phyloP scores from a whole-genome alignment of 2,797 vertebrate genomes.

The Tympanoctomys barrerae region DNA sequence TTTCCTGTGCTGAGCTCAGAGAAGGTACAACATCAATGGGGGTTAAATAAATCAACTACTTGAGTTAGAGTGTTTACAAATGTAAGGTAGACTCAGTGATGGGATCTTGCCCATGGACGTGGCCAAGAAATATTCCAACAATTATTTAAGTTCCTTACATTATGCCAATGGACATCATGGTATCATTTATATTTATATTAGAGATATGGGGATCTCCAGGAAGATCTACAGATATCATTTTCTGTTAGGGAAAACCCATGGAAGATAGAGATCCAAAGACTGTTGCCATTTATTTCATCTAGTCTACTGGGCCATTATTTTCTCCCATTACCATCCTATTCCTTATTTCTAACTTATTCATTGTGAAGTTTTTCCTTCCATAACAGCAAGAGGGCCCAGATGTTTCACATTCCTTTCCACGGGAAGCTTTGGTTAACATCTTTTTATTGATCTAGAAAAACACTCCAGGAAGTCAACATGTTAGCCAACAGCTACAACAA shows the following conservation, averaged over 20 bases:
- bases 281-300: background rate
- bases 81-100: background rate
- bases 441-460: conserved; percentile 61
- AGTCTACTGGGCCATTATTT: background rate
- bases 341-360: background rate
- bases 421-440: conserved; percentile 50
- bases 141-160: background rate
- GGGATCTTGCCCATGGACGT: background rate
- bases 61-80: background rate
- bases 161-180: background rate
- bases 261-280: background rate
- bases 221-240: background rate
- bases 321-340: background rate
- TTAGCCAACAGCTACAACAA: background rate
- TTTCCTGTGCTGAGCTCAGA: background rate
- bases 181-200: background rate
- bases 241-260: background rate
- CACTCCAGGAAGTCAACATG: conserved; percentile 47
- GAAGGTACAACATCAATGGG: background rate
- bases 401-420: conserved; percentile 24
- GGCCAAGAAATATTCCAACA: background rate
- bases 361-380: background rate
- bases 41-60: background rate
- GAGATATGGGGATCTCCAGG: background rate
- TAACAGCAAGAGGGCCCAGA: background rate